phyloP scores from a whole-genome alignment of 2,888 invertebrate genomes.

The Embidobia sp. region DNA sequence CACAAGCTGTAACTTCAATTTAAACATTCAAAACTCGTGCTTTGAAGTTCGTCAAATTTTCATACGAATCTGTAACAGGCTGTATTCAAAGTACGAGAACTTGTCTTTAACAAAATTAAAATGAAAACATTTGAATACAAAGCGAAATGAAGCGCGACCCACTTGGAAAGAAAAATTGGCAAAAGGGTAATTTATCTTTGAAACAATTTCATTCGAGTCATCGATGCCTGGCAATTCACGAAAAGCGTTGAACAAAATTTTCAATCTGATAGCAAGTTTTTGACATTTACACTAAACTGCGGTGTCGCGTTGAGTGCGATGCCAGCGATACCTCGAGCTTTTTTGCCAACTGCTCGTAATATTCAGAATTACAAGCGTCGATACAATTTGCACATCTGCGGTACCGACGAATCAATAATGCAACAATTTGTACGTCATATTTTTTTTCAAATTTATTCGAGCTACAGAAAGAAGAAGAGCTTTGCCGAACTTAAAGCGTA shows the following conservation, averaged over 20 bases:
- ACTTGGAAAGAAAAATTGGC: background rate
- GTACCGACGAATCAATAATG: conserved; percentile 26
- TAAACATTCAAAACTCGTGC: conserved; percentile 3
- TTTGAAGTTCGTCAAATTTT: background rate
- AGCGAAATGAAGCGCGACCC: background rate
- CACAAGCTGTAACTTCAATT: background rate
- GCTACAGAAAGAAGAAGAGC: conserved; percentile 14
- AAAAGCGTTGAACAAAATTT: background rate
- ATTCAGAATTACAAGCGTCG: conserved; percentile 26
- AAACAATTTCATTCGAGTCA: background rate
- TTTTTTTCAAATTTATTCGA: conserved; percentile 37
- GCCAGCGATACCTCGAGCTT: background rate
- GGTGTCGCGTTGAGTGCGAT: background rate
- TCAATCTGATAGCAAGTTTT: background rate
- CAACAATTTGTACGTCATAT: conserved; percentile 46
- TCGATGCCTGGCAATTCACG: background rate
- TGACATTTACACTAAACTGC: background rate
- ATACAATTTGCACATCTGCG: conserved; percentile 41
- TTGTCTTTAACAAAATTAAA: background rate
- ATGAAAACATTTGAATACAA: background rate
- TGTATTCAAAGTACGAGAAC: background rate
- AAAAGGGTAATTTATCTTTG: background rate
- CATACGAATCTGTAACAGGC: conserved; percentile 3
- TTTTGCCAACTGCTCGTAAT: background rate
- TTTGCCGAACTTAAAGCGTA: conserved; percentile 44